These are phyloP conservation scores for Hafferia zeledoni DNA, from an alignment of 2,797 vertebrate genomes.

Conservation along the genomic window DNA sequence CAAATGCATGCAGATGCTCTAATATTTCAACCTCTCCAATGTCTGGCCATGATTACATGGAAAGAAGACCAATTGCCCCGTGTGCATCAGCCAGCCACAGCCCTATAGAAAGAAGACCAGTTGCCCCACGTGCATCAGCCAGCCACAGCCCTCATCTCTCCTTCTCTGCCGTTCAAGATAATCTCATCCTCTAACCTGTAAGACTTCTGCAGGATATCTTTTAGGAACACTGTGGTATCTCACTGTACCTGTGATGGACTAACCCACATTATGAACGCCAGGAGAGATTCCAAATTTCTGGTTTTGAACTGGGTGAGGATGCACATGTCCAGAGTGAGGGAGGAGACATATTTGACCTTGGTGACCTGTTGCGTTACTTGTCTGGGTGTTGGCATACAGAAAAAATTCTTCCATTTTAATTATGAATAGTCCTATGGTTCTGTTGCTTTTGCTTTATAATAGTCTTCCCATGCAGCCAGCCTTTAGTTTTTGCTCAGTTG, in stretches of 20 bases:
- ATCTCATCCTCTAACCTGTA: neutral
- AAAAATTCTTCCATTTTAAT: neutral
- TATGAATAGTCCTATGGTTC: neutral
- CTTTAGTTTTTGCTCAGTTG: neutral
- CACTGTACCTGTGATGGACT: neutral
- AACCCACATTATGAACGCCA: neutral
- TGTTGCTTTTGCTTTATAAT: neutral
- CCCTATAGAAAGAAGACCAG: neutral
- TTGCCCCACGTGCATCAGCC: accelerated
- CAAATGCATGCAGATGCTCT: neutral
- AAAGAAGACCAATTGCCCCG: neutral
- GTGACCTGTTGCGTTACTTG: accelerated
- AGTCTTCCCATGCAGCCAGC: neutral
- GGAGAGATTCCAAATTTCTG: neutral
- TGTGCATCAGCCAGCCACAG: accelerated
- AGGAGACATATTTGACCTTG: neutral
- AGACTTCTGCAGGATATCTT: neutral
- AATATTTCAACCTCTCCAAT: neutral
- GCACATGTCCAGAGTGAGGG: accelerated
- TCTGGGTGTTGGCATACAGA: neutral
- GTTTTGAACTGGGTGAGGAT: neutral
- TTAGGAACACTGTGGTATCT: neutral
- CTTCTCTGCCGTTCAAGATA: neutral
- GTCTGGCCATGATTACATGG: accelerated
- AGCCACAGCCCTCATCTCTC: accelerated